Conservation (phyloP, 2,113 vertebrate genomes). For the Oostethus manadensis region DNA sequence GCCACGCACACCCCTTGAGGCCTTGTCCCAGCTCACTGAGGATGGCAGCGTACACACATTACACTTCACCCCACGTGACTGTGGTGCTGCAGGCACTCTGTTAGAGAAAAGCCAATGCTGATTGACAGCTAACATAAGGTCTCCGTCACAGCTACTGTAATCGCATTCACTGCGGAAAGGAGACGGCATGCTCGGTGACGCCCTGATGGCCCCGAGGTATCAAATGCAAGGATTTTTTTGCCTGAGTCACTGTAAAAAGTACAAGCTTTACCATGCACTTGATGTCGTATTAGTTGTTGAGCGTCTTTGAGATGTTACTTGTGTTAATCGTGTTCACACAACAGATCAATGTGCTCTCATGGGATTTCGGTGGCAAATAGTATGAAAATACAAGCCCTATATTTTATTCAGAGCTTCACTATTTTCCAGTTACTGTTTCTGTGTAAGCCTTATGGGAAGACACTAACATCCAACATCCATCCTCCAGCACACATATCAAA, state of each 20-base stretch:
- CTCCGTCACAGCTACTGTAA: constrained; percentile 49
- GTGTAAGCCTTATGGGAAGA: no score
- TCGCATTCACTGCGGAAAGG: constrained; percentile 39
- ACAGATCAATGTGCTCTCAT: no score
- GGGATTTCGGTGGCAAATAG: no score
- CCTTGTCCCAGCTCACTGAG: constrained; percentile 20
- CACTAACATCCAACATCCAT: no score
- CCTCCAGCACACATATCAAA: no score
- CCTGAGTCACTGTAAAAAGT: background rate
- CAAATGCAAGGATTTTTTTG: constrained; percentile 5
- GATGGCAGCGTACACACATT: constrained; percentile 14
- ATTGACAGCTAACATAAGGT: constrained; percentile 64
- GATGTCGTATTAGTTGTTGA: background rate
- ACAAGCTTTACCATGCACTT: background rate
- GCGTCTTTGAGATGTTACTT: background rate
- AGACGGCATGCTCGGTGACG: constrained; percentile 34
- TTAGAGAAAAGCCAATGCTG: constrained; percentile 47
- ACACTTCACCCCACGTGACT: constrained; percentile 23
- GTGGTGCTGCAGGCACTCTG: constrained; percentile 33
- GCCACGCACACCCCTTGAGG: constrained; percentile 6
- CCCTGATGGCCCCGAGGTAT: constrained; percentile 24
- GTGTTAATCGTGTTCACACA: background rate
- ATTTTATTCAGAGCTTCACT: no score
- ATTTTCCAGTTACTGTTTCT: no score
- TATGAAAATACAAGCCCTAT: no score